Evolutionary conservation across 2,113 vertebrate species (phyloP), one percentile per base, ranked within the genome.

Genomic region (Mustela lutreola): DNA sequence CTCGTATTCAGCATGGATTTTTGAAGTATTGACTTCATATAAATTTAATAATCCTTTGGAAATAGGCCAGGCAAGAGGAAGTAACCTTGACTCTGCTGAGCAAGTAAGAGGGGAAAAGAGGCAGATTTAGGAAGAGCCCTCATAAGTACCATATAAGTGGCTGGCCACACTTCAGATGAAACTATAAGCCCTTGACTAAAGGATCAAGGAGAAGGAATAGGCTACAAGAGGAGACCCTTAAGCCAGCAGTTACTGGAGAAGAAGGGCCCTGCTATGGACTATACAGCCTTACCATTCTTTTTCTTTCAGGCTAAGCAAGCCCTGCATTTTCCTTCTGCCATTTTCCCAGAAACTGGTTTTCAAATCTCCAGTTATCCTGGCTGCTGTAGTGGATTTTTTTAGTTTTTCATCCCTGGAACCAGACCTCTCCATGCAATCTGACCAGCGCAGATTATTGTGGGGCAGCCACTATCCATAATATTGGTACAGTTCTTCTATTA

Each of bases 21-120:
- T 84, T 97, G 70, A 93, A 93, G 22, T 95, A 85, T 36, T 89
- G 21, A 84, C 81, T 81, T 93, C 56, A 79, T 93, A 36, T 50
- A 81, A 94, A 95, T 36, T 80, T 94, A 89, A 82, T 36, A 22
- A 62, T 95, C 19, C 65, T 91, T 87, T 82, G 39, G 82, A 93
- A 96, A 89, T 90, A 85, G 28, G 33, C 39, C 53, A 79, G 48
- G 33, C 85, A 31, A 97, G 42, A 93, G 31, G 19, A 42, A 89
- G 24, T 88, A 95, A 24, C 45, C 36, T 89, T 93, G 65, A 93
- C 86, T 96, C 63, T 97, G 82, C 78, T 71, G 45, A 95, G 58
- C 19, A 81, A 84, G 18, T 90, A 73, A 83, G 45, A 94, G 4
- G 33, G 31, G 24, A 22, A 62, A 79, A 58, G 58, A 88, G 45